Base-by-base conservation (phyloP, 2,888 invertebrate genomes). In the Drosophila mimetica region DNA sequence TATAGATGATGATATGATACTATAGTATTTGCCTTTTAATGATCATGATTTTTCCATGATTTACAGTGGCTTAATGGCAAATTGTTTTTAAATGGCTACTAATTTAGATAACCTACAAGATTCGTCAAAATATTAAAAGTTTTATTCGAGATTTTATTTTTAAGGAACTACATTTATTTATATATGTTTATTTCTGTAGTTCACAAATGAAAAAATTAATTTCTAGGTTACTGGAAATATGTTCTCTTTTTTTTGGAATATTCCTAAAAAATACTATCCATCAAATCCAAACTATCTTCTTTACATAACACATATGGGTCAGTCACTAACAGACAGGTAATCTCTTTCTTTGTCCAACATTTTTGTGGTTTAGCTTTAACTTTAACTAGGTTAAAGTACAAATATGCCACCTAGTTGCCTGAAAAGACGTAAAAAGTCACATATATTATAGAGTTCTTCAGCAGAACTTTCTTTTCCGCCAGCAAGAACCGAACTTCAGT, bases 401-500 rank as follows among this genome's bases (percentile, higher is more conserved):
- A 18, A 18, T 9, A 28, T 14, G 44, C 44, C 9, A 11, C 22
- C 9, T 11, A n/a, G 16, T 41, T 41, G 5, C 13, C 20, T 6
- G 13, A 2, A 25, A 30, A 44, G n/a, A 14, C 14, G 5, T 25
- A 16, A 30, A 7, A 14, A 4, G 9, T 32, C 8, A 48, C 14
- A 37, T 52, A 30, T 16, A 13, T 57, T 2, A 39, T 2, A 39
- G n/a, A 16, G 22, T 16, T 2, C 20, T 42, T 2, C 4, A 5
- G 30, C 2, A 44, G 55, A 55, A 55, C 48, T 48, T 48, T 55
- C 52, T 30, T 39, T 39, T 13, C 2, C 13, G 0, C 8, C n/a
- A 11, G 6, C 51, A 42, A 70, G 70, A 70, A 70, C 36, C 47
- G 5, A 25, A 18, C 18, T 18, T 60, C 25, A 70, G 48, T 70